Base-by-base conservation (phyloP, 2,797 vertebrate genomes). In the Diplodus sargus region DNA sequence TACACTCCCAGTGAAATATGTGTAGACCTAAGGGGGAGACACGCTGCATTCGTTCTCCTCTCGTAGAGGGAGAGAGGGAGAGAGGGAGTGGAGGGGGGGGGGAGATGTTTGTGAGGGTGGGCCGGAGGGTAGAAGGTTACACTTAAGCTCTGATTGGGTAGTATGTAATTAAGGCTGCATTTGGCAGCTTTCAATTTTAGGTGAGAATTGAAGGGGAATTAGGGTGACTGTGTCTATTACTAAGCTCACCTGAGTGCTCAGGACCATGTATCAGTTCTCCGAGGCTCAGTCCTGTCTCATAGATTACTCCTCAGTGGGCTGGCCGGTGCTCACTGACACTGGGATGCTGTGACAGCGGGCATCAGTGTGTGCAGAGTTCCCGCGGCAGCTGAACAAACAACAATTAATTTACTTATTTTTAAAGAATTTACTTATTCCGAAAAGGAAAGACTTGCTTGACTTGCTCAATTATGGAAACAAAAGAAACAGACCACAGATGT, bases 151-250 rank as follows among this genome's bases (percentile, higher is more conserved):
- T 93, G 94, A 95, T 95, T 93, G 92, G 89, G 71, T 91, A 78
- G 90, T 87, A 65, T 93, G 91, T 94, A 94, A 94, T 95, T 93
- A 94, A 95, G 88, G 87, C 77, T 85, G 82, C 85, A 88, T 93
- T 93, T 92, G 90, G 86, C 86, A 90, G 90, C 86, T 90, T 88
- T 92, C 93, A 91, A 94, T 93, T 94, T 94, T 93, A 90, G 92
- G 88, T 90, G 92, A 90, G 91, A 94, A 93, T 92, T 92, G 91
- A 92, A 92, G 83, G 90, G 78, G 93, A 94, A 93, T 93, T 93
- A 94, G 83, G 91, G 91, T 80, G 90, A 89, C 90, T 90, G 85
- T 93, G 91, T 94, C 94, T 89, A 94, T 94, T 94, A 94, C 91
- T 66, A 80, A 84, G 86, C 87, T 93, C 90, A 93, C 90, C 92